These are phyloP conservation scores for Choristoneura fumiferana DNA, from an alignment of 1,140 invertebrate genomes.

Conservation along the genomic window DNA sequence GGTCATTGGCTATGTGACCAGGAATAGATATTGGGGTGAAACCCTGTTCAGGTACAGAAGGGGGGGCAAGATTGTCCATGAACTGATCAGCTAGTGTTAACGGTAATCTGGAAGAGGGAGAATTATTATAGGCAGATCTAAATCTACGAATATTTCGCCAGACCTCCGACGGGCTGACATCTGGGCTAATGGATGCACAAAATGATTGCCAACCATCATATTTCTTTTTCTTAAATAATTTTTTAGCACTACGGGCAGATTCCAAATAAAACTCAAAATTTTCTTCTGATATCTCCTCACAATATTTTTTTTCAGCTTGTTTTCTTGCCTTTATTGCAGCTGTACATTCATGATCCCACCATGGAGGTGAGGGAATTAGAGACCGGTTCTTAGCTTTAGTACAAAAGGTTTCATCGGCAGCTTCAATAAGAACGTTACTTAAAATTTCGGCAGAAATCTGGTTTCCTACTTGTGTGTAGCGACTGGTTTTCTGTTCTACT, in stretches of 20 bases:
- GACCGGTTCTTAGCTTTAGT: not conserved
- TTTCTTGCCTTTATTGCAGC: slow-evolving; percentile 27
- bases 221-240: slow-evolving; percentile 24
- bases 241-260: not conserved
- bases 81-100: not conserved
- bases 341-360: slow-evolving; percentile 32
- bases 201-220: slow-evolving; percentile 27
- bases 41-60: not conserved
- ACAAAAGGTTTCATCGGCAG: not conserved
- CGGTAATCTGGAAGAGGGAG: not conserved
- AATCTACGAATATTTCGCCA: slow-evolving; percentile 25
- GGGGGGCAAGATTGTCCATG: slow-evolving; percentile 17
- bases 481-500: not conserved
- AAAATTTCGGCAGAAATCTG: not conserved
- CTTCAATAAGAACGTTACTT: not conserved
- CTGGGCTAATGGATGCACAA: slow-evolving; percentile 27
- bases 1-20: not conserved
- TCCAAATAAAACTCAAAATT: slow-evolving; percentile 23
- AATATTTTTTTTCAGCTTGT: slow-evolving; percentile 25
- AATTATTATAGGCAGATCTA: slow-evolving; percentile 8
- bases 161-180: slow-evolving; percentile 18
- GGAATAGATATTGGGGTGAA: not conserved
- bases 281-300: slow-evolving; percentile 2
- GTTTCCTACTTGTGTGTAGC: not conserved
- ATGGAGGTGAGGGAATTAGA: slow-evolving; percentile 15